Conservation (phyloP, 2,797 vertebrate species). For the Picus viridis region DNA sequence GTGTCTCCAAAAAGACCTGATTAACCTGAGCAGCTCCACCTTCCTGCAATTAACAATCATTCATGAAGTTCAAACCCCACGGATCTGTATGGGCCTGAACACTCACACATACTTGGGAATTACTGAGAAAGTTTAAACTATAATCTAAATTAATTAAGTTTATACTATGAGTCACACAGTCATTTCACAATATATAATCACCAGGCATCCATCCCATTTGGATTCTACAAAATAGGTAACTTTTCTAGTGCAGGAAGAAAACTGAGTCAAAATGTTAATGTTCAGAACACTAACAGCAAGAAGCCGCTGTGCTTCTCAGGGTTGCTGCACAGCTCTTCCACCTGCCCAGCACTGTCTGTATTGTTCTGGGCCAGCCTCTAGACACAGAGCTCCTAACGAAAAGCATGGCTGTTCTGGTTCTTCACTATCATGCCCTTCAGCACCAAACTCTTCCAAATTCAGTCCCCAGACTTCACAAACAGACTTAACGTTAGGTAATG, state of each 20-base stretch:
- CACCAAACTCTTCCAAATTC: background rate
- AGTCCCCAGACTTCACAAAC: background rate
- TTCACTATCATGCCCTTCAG: background rate
- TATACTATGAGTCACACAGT: background rate
- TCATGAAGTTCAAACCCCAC: background rate
- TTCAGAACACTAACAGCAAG: background rate
- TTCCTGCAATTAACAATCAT: background rate
- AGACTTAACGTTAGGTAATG: background rate
- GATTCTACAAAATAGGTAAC: background rate
- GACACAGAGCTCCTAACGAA: rapidly evolving
- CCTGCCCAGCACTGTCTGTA: background rate
- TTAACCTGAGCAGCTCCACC: background rate
- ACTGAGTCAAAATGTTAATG: background rate
- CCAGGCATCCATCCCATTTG: background rate
- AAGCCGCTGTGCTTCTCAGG: background rate
- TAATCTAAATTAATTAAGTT: background rate
- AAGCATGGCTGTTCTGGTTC: background rate
- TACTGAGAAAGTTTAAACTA: background rate
- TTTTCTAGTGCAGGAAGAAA: background rate
- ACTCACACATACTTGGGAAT: background rate
- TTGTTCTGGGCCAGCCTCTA: background rate
- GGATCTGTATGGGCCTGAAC: background rate
- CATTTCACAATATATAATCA: background rate
- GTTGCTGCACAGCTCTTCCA: background rate
- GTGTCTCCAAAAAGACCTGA: background rate